A percentile compares a stretch with the other conserved stretches of the same genome.
These are phyloP conservation scores for Malacoraja senta DNA, from an alignment of 2,797 vertebrate genomes.

Conservation along the genomic window DNA sequence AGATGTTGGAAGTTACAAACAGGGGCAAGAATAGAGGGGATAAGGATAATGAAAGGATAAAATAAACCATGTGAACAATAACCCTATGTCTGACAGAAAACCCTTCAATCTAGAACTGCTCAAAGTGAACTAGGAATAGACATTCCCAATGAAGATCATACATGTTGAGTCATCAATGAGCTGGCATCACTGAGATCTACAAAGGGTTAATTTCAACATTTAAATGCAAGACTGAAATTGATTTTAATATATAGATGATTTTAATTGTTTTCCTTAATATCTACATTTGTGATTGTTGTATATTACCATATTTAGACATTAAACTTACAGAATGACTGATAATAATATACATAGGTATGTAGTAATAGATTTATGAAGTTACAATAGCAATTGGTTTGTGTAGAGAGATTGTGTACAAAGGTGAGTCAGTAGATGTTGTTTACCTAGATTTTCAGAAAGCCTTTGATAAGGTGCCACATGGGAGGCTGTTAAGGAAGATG, in stretches of 20 bases:
- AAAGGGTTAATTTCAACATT: not conserved
- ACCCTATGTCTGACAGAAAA: no score
- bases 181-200: not conserved
- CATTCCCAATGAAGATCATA: not conserved
- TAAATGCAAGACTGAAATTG: slow-evolving; percentile 9
- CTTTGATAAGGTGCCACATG: no score
- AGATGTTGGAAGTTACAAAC: not conserved
- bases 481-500: no score
- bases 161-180: not conserved
- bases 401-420: no score
- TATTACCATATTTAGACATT: not conserved
- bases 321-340: not conserved
- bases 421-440: no score
- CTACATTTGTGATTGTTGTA: not conserved
- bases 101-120: not conserved
- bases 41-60: not conserved
- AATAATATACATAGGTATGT: not conserved
- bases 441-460: no score
- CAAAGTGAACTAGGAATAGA: not conserved
- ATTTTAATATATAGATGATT: not conserved
- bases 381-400: not conserved
- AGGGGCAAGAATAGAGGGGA: no score
- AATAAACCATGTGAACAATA: not conserved
- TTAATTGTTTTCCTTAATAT: not conserved
- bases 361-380: not conserved